phyloP scores from a whole-genome alignment of 2,888 invertebrate species.

The Hemistola chrysoprasaria region DNA sequence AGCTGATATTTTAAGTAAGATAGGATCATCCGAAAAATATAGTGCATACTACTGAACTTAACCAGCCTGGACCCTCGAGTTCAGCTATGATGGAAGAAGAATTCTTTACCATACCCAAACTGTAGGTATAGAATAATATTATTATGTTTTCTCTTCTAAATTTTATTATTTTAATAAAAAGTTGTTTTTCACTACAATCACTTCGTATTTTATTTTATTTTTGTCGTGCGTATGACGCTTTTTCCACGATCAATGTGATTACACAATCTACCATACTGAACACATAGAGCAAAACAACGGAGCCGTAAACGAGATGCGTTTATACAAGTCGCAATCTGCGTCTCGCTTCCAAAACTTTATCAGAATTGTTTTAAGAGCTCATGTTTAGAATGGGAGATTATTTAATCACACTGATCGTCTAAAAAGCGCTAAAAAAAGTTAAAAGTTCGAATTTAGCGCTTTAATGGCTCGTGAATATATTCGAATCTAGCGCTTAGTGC shows the following conservation, averaged over 20 bases:
- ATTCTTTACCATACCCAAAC: slow-evolving; percentile 18
- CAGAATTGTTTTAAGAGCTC: slow-evolving; percentile 19
- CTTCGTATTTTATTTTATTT: slow-evolving; percentile 12
- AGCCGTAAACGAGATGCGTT: slow-evolving; percentile 17
- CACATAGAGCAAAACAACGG: slow-evolving; percentile 22
- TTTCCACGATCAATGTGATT: slow-evolving; percentile 19
- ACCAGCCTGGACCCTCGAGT: slow-evolving; percentile 21
- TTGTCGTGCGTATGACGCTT: slow-evolving; percentile 18
- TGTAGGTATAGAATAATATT: too few relatives aligned
- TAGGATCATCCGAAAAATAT: too few relatives aligned
- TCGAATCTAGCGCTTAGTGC: slow-evolving; percentile 18
- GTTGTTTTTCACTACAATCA: slow-evolving; percentile 17
- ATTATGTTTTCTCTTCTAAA: slow-evolving; percentile 13
- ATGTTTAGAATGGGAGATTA: slow-evolving; percentile 19
- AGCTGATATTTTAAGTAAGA: too few relatives aligned
- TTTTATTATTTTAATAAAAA: slow-evolving; percentile 18
- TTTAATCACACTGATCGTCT: slow-evolving; percentile 19
- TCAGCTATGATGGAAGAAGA: slow-evolving; percentile 18
- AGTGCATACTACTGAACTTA: slow-evolving; percentile 17
- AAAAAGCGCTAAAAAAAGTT: slow-evolving; percentile 16
- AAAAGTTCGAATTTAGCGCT: slow-evolving; percentile 18
- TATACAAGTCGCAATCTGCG: slow-evolving; percentile 7
- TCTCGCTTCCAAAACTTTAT: slow-evolving; percentile 21
- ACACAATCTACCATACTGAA: slow-evolving; percentile 19
- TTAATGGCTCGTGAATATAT: slow-evolving; percentile 16